Evolutionary conservation across 2,113 vertebrate genomes (phyloP), one percentile per base, ranked within the genome.

Genomic region (Monopterus albus): DNA sequence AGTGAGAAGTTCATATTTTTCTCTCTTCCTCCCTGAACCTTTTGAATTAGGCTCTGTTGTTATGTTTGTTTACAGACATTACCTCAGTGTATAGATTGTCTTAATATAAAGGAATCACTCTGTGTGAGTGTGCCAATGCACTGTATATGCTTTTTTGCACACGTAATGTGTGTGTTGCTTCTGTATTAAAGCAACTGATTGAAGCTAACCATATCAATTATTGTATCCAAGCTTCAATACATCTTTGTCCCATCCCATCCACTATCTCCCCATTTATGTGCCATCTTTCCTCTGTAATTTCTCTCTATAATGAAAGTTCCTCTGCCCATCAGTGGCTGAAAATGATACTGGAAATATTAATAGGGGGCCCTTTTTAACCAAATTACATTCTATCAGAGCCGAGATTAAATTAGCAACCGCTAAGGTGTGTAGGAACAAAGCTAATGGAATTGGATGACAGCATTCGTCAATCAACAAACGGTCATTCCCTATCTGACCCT

Each of bases 291-390:
- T 62, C n/a, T 50, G 65, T 89, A 84, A 91, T 91, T 90, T 87
- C 85, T 80, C 69, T 58, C 86, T 68, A 59, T 92, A 92, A 93
- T 91, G 89, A 90, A 90, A 87, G 87, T 87, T 84, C 83, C 78
- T 81, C 66, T 62, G 71, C 83, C 85, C 77, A 89, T 91, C 89
- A 84, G 84, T 61, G 68, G 65, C 83, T 89, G 83, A 87, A 90
- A 90, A 91, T 92, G 83, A 90, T 82, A 89, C 81, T 85, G 79
- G 88, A 91, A 89, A 89, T 89, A 90, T 92, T 93, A 92, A 92
- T 90, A 88, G 88, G 87, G 82, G 80, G 11, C 83, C 78, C 83
- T 87, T 88, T 91, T 91, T 89, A 89, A 90, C 85, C 79, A 91
- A 91, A 91, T 90, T 87, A 91, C 89, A 89, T 89, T 85, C 79